Evolutionary conservation across 2,797 vertebrate species (phyloP), one percentile per base, ranked within the genome.

Genomic region (Moxostoma hubbsi): DNA sequence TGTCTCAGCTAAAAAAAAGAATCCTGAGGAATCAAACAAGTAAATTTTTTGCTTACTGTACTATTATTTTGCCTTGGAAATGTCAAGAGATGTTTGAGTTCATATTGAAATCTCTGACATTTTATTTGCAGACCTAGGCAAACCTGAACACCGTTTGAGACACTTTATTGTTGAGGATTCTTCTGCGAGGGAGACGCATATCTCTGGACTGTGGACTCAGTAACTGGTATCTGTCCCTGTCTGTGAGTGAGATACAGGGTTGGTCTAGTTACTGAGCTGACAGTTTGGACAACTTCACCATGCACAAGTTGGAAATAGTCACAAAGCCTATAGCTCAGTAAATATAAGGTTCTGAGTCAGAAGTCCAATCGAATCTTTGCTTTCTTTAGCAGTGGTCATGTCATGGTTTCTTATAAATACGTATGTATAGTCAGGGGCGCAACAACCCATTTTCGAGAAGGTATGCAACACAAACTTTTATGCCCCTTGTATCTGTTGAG

Each of bases 191-290:
- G 36, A 36, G 36, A 36, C 36, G 4, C 36, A 36, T 36, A 4
- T 36, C 36, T 4, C 53, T 51, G 77, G 58, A 5, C 54, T 73
- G 36, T 73, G 46, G 53, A 49, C 43, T 73, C 69, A 79, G 77
- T 79, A 73, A 79, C 77, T 79, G 69, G 51, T 49, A 73, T 79
- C 61, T 79, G 61, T 79, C 77, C 69, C 69, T 79, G 77, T 79
- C 9, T 6, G 18, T 9, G 11, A 36, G 43, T 50, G 5, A 73
- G 15, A 58, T 24, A 66, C 77, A 79, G 77, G 77, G 77, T 65
- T 49, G 77, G 55, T 73, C 61, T 79, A 43, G 64, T 79, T 73
- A 73, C 77, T 79, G 55, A 9, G 51, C 45, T 57, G 51, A 79
- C 51, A 58, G 61, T 50, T 55, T 51, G 8, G 69, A 73, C 45